Base-by-base conservation (phyloP, 2,888 invertebrate species). In the Timema cristinae region DNA sequence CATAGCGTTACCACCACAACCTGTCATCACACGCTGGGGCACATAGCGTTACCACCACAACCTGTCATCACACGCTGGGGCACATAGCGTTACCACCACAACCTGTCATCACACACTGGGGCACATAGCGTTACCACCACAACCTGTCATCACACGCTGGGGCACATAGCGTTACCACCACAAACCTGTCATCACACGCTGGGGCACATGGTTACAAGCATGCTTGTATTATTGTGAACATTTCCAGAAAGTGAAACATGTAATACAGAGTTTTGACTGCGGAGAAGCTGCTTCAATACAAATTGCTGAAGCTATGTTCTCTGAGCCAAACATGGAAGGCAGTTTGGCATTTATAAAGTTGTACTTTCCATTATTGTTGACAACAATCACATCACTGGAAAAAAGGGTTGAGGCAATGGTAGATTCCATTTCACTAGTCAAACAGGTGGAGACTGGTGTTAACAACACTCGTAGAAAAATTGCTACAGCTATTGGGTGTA, bases 41-140 rank as follows among this genome's bases (percentile, higher is more conserved):
- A 66, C 16, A 15, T 15, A 4, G 63, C 32, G 32, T 32, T 32
- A 32, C 32, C 32, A 66, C 66, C 66, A 66, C 66, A n/a, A 66
- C 66, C 66, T 66, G 7, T 66, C 66, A 66, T 66, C 16, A 66
- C 66, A 32, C n/a, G 50, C 66, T 7, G 66, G 66, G 66, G 7
- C 66, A 66, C 16, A 15, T 15, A 4, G 63, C 32, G 32, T 32
- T 32, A 32, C 32, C 32, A 66, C 66, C 66, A 66, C 66, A n/a
- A 66, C 66, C 66, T 66, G 7, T 66, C 66, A 66, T 66, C 16
- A 66, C 66, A 32, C n/a, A 50, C 66, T 7, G 66, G 66, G 66
- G 7, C 66, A 66, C 16, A 15, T 15, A 4, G 63, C 32, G 32
- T 32, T 32, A 32, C 32, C 32, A 66, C 66, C 66, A 66, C 66